Evolutionary conservation across 2,113 vertebrate genomes (phyloP), one percentile per base, ranked within the genome.

Genomic region (Rhabdornis inornatus): DNA sequence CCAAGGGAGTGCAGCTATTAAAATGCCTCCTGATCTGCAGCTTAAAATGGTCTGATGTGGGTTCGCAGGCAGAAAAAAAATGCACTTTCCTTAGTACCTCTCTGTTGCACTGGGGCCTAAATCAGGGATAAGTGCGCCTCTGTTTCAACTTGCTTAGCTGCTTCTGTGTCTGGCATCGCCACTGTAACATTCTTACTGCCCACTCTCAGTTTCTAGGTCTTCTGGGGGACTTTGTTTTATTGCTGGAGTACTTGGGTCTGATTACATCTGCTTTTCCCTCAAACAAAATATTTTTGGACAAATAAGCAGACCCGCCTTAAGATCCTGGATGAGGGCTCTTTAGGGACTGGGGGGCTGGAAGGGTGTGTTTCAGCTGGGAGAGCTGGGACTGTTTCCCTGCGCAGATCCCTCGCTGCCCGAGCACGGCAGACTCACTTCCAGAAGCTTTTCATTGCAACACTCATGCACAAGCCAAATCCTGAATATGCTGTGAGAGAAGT

Each of bases 281-380:
- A 90, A 74, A 47, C n/a, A 49, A 59, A 78, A 24, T 42, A 52
- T 42, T 93, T 94, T 27, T 64, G 72, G 83, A 81, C 52, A 79
- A 92, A 81, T 75, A 87, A 90, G 64, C 55, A 95, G 79, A 77
- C 60, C 56, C 28, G 27, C 93, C 88, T 92, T 82, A 80, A 63
- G 63, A 90, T 83, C 68, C 68, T 92, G 79, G 82, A 81, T 22
- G 20, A 81, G 76, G 20, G 35, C 13, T 10, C 92, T 94, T 72
- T 52, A 78, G 85, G 85, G 83, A 90, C 68, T 61, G 72, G 42
- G 71, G 45, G 47, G 42, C 71, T 89, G 68, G 71, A 88, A 92
- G 86, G 86, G 89, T 2, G 86, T 88, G 89, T 93, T 83, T 61
- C 71, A 69, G 39, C 53, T 2, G 53, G 50, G 87, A 71, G 37